Evolutionary conservation across 2,797 vertebrate genomes (phyloP), one percentile per base, ranked within the genome.

Genomic region (Brachyalestes nurse): DNA sequence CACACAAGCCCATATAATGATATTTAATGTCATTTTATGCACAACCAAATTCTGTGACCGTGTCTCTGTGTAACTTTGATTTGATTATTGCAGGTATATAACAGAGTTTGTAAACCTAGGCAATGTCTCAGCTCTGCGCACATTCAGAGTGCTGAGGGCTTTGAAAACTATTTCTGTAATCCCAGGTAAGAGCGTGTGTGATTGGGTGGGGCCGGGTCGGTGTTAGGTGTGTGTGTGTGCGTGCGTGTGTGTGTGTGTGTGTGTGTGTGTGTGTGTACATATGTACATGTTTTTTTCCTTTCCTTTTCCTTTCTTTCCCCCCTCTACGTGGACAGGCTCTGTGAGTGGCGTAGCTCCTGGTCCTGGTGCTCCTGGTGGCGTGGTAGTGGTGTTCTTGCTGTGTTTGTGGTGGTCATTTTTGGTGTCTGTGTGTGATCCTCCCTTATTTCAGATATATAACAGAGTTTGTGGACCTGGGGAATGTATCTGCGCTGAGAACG

Each of bases 71-170:
- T 97, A 97, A 97, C 96, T 99, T 95, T 99, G 97, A 95, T 99
- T 97, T 99, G 95, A 97, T 98, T 96, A 82, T 97, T 98, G 96
- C 98, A 99, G 98, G 98, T 98, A 99, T 99, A 97, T 99, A 97
- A 99, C 98, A 98, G 98, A 99, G 96, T 99, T 99, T 99, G 97
- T 99, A 98, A 99, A 99, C 97, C 97, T 99, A 99, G 98, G 97
- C 97, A 99, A 98, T 99, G 97, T 99, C 96, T 99, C 97, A 99
- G 98, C 98, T 98, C 97, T 99, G 23, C 97, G 97, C 80, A 97
- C 96, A 92, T 97, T 97, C 96, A 97, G 96, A 94, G 96, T 97
- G 93, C 95, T 97, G 97, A 98, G 98, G 97, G 98, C 98, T 97
- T 99, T 99, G 97, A 99, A 99, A 99, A 99, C 98, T 95, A 98